Evolutionary conservation across 2,888 invertebrate genomes (phyloP), one percentile per base, ranked within the genome.

Genomic region (Idaea biselata): DNA sequence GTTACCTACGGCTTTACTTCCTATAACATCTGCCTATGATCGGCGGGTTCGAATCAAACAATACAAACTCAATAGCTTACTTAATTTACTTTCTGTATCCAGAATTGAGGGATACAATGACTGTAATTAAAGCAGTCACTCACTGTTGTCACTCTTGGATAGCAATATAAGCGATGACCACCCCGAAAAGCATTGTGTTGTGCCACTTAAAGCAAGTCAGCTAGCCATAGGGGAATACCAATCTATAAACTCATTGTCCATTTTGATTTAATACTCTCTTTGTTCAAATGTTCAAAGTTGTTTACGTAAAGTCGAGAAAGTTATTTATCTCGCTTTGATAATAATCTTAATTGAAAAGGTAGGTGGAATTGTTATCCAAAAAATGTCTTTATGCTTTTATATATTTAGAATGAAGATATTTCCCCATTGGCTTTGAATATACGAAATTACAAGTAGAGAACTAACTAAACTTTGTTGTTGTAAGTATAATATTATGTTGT

Each of bases 131-230:
- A 83, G 81, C 80, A 77, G 77, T 80, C 73, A 73, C 74, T 75
- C 68, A 76, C 80, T 79, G 83, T 83, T 84, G 83, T 83, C 84
- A 81, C 71, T 81, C 69, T 75, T 68, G 67, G 75, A 77, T 74
- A 76, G 80, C 80, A 82, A 86, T 87, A 80, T 86, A 87, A 86
- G 74, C 82, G 81, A 77, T 79, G 83, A 79, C 83, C 86, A 84
- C 88, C 89, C 87, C 80, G 78, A 75, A 78, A 72, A 70, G 70
- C 82, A 83, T 89, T 88, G 87, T 87, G 72, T 79, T 87, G 72
- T 79, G 76, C 77, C 82, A 80, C 85, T 89, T 81, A 81, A 87
- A 77, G 88, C 82, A 87, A 86, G 80, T 86, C 88, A 85, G 79
- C 69, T 60, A 68, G 77, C 78, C 79, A 79, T 77, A 76, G 73